Evolutionary conservation across 2,797 vertebrate genomes (phyloP).

Genomic region (Gambelia wislizenii): DNA sequence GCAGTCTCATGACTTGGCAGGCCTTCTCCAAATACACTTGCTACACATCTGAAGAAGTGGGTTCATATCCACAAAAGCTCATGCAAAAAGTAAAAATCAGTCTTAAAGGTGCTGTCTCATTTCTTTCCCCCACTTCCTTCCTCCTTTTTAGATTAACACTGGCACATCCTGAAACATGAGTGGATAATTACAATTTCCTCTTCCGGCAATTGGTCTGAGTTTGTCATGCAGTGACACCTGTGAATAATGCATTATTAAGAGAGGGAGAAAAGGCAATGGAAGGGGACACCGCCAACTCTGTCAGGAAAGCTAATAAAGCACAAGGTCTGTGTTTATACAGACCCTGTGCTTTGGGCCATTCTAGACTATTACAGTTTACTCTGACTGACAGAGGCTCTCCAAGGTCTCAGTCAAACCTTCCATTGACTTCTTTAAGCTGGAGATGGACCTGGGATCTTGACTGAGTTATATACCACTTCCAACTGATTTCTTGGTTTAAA

Average conservation of each 20-base stretch:
- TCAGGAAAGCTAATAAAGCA: not conserved
- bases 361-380: not conserved
- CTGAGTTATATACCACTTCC: not conserved
- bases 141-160: slow-evolving; percentile 2
- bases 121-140: too few species aligned
- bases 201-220: not conserved
- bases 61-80: too few species aligned
- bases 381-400: not conserved
- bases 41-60: too few species aligned
- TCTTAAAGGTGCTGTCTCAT: too few species aligned
- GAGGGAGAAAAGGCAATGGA: not conserved
- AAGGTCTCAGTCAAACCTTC: not conserved
- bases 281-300: not conserved
- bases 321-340: not conserved
- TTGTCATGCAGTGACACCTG: not conserved
- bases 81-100: too few species aligned
- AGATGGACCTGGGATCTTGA: not conserved
- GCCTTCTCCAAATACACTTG: not conserved
- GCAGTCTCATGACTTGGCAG: not conserved
- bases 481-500: not conserved
- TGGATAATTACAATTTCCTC: not conserved
- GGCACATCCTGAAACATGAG: not conserved
- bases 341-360: not conserved
- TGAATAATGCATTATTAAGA: slow-evolving; percentile 5
- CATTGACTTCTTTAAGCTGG: not conserved